These are phyloP conservation scores for Sus scrofa DNA, from an alignment of 2,113 vertebrate species.

Conservation along the genomic window T2T-Sscrofa CM000814.6:76157001-76157500, in stretches of 20 bases:
- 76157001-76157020: constrained; percentile 49
- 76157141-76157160: neutral
- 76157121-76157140: neutral
- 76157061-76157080: neutral
- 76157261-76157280: neutral
- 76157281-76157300: neutral
- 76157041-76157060: neutral
- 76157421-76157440: neutral
- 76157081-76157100: constrained; percentile 14
- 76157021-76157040: constrained; percentile 23
- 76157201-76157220: neutral
- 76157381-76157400: neutral
- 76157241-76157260: neutral
- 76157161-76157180: neutral
- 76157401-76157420: neutral
- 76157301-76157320: neutral
- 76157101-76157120: neutral
- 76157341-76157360: neutral
- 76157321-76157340: neutral
- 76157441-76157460: rapidly evolving
- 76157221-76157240: neutral
- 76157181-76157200: neutral
- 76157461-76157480: neutral
- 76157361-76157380: neutral
- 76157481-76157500: neutral